Conservation (phyloP, 2,797 vertebrate genomes). For the Saxicola maurus region DNA sequence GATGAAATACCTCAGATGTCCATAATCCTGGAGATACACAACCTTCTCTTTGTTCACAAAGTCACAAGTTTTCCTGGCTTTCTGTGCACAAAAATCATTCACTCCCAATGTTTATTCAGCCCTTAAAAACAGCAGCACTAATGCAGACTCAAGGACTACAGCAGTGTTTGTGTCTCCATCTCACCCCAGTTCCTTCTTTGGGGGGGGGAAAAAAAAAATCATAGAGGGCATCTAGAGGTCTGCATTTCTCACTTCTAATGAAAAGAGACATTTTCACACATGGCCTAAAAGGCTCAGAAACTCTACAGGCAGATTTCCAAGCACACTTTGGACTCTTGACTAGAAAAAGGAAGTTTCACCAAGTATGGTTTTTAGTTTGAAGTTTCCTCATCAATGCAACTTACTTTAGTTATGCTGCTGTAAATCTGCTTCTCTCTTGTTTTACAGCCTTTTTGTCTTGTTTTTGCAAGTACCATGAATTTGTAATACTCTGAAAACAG, state of each 20-base stretch:
- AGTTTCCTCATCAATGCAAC: background rate
- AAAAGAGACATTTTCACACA: background rate
- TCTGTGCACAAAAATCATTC: background rate
- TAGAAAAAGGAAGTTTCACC: background rate
- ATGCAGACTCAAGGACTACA: background rate
- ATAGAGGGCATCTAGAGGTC: background rate
- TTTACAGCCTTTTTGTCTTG: conserved; percentile 18
- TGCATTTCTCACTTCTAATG: background rate
- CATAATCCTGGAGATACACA: background rate
- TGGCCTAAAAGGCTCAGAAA: background rate
- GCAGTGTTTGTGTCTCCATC: background rate
- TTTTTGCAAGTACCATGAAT: conserved; percentile 13
- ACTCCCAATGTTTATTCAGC: background rate
- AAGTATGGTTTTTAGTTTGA: background rate
- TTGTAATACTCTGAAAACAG: conserved; percentile 57
- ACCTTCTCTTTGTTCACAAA: background rate
- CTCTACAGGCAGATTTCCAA: background rate
- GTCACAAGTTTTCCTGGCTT: background rate
- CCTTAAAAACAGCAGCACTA: background rate
- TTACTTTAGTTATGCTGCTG: background rate
- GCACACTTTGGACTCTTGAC: background rate
- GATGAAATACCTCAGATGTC: background rate
- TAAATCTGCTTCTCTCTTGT: conserved; percentile 7
- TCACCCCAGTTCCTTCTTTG: background rate
- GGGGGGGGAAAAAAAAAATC: background rate